phyloP scores from a whole-genome alignment of 2,113 vertebrate species.

The Rhinoderma darwinii region DNA sequence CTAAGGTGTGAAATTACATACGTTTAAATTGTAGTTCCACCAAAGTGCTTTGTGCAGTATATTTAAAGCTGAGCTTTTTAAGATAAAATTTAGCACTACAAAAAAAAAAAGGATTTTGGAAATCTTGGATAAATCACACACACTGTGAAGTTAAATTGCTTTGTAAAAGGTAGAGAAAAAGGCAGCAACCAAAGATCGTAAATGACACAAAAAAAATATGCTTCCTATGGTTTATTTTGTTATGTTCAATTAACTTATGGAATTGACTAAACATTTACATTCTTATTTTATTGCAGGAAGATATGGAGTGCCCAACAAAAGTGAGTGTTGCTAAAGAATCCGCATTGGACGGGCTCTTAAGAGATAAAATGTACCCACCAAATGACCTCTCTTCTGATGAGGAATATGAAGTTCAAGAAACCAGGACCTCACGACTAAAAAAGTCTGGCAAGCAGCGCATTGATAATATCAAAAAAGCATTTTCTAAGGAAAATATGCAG shows the following conservation, averaged over 20 bases:
- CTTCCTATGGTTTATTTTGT: background rate
- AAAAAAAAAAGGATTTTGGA: too few relatives aligned
- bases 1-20: too few relatives aligned
- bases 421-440: constrained; percentile 81
- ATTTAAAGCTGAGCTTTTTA: too few relatives aligned
- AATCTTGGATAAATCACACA: too few relatives aligned
- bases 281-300: constrained; percentile 77
- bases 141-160: too few relatives aligned
- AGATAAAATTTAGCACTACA: too few relatives aligned
- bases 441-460: constrained; percentile 87
- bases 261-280: background rate
- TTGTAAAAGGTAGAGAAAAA: too few relatives aligned
- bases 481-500: constrained; percentile 93
- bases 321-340: constrained; percentile 80
- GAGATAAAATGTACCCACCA: constrained; percentile 79
- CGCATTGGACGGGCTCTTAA: constrained; percentile 73
- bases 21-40: too few relatives aligned
- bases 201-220: too few relatives aligned
- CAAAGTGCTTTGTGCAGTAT: too few relatives aligned
- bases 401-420: constrained; percentile 88
- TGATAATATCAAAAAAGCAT: constrained; percentile 91
- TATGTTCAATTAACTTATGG: background rate
- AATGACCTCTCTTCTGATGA: constrained; percentile 96
- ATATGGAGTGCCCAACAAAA: constrained; percentile 85
- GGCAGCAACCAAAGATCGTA: too few relatives aligned